Conservation (phyloP, 1,140 invertebrate genomes). For the Drosophila melanogaster region DNA sequence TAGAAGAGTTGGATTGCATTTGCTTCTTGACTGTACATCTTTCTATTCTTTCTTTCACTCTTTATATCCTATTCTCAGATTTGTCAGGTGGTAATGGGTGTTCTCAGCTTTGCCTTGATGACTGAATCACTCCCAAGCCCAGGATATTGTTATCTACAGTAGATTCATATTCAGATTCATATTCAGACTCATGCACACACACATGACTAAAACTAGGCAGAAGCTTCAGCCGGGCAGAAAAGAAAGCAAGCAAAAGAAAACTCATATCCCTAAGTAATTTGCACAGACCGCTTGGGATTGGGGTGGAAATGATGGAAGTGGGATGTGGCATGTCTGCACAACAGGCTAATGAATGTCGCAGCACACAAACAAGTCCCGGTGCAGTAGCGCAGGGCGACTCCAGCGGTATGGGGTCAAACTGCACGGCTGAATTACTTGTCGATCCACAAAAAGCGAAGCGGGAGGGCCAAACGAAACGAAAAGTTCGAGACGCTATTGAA, state of each 20-base stretch:
- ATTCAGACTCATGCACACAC: not conserved
- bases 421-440: slow-evolving; percentile 56
- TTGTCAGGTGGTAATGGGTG: not conserved
- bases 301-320: not conserved
- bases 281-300: not conserved
- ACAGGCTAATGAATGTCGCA: slow-evolving; percentile 71
- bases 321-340: slow-evolving; percentile 4
- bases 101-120: not conserved
- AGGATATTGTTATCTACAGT: not conserved
- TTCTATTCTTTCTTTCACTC: no score
- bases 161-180: no score
- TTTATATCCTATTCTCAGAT: no score
- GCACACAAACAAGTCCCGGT: slow-evolving; percentile 16
- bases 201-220: slow-evolving; percentile 1
- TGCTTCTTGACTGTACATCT: no score
- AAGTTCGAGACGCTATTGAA: slow-evolving; percentile 73
- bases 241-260: slow-evolving; percentile 3
- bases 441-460: slow-evolving; percentile 60
- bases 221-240: slow-evolving; percentile 7
- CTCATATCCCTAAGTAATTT: slow-evolving; percentile 37
- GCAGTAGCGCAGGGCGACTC: slow-evolving; percentile 3
- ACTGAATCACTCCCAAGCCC: not conserved
- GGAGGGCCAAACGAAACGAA: slow-evolving; percentile 43
- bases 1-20: no score
- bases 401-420: slow-evolving; percentile 19